These are phyloP conservation scores for Dolichopus griseipennis DNA, from an alignment of 2,888 invertebrate species.

Conservation along the genomic window DNA sequence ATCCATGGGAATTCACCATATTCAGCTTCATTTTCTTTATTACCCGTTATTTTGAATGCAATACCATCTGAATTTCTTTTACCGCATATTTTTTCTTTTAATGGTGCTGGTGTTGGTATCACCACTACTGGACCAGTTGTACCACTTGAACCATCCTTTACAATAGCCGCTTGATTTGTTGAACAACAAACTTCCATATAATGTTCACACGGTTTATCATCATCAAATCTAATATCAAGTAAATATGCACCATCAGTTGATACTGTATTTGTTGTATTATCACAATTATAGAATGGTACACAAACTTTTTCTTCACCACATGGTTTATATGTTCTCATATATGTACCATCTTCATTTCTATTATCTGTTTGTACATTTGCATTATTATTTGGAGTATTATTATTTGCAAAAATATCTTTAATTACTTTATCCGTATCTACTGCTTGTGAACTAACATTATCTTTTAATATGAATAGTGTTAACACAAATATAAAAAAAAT, in stretches of 20 bases:
- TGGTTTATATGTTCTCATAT: too few relatives aligned
- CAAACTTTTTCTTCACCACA: background rate
- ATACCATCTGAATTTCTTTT: conserved; percentile 51
- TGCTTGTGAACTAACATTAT: too few relatives aligned
- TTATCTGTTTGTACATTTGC: too few relatives aligned
- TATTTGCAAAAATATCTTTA: too few relatives aligned
- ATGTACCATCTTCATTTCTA: too few relatives aligned
- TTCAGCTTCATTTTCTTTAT: conserved; percentile 57
- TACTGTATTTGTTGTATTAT: conserved; percentile 47
- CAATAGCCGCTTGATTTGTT: too few relatives aligned
- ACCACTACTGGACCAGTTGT: conserved; percentile 22
- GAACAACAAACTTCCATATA: conserved; percentile 36
- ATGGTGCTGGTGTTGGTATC: conserved; percentile 36
- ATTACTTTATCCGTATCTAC: too few relatives aligned
- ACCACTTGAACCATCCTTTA: background rate
- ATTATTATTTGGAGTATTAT: too few relatives aligned
- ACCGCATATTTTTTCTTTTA: conserved; percentile 48
- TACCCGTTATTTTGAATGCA: conserved; percentile 49
- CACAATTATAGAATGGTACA: background rate
- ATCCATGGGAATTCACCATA: conserved; percentile 84
- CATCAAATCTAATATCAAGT: conserved; percentile 63
- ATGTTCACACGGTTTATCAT: conserved; percentile 19
- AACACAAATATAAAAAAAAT: too few relatives aligned
- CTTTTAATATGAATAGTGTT: too few relatives aligned
- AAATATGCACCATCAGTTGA: conserved; percentile 62